A percentile compares a stretch with the other conserved stretches of the same genome.
Conservation (phyloP, 2,113 vertebrate genomes). For the Agelaius tricolor region DNA sequence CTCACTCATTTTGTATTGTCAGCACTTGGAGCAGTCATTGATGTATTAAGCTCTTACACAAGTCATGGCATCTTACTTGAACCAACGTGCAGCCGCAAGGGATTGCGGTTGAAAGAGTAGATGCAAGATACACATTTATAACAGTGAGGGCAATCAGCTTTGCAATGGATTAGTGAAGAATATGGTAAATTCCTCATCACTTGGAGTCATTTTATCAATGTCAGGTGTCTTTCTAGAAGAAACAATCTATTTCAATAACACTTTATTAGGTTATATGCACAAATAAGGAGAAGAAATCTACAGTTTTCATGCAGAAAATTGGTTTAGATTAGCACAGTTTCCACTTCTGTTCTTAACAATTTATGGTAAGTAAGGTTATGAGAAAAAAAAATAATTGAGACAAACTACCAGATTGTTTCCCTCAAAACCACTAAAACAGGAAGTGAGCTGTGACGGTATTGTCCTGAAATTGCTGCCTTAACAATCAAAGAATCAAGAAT, state of each 20-base stretch:
- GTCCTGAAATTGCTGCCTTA: not conserved
- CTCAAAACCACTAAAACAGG: not conserved
- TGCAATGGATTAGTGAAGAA: slow-evolving; percentile 21
- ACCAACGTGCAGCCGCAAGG: slow-evolving; percentile 7
- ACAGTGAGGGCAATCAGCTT: slow-evolving; percentile 42
- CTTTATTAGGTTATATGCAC: not conserved
- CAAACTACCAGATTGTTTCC: not conserved
- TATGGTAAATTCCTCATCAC: slow-evolving; percentile 18
- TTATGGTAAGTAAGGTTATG: not conserved
- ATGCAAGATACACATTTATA: slow-evolving; percentile 44
- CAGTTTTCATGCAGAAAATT: not conserved
- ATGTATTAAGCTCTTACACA: slow-evolving; percentile 62
- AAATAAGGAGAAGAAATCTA: not conserved
- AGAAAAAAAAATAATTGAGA: not conserved
- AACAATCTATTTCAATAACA: slow-evolving; percentile 19
- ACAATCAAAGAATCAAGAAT: not conserved
- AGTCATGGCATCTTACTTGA: slow-evolving; percentile 54
- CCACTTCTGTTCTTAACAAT: not conserved
- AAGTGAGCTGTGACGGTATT: not conserved
- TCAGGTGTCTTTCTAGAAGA: slow-evolving; percentile 23
- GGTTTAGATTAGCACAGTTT: not conserved
- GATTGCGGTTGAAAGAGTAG: slow-evolving; percentile 37
- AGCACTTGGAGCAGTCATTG: slow-evolving; percentile 54
- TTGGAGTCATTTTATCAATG: slow-evolving; percentile 43
- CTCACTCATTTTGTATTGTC: slow-evolving; percentile 61